These are phyloP conservation scores for Ectobius pallidus DNA, from an alignment of 2,888 invertebrate species.

Conservation along the genomic window DNA sequence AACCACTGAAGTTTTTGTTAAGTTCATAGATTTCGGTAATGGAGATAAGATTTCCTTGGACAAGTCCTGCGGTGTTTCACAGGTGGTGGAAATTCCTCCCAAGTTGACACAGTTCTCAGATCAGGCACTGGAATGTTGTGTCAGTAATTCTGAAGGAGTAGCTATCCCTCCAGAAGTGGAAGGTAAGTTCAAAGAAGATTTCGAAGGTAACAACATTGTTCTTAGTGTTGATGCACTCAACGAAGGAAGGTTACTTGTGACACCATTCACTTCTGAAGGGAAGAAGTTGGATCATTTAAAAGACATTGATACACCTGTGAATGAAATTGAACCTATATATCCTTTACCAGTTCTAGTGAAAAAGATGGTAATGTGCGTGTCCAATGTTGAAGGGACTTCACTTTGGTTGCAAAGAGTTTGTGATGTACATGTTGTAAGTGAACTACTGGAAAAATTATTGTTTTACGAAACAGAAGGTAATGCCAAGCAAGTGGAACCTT, in stretches of 20 bases:
- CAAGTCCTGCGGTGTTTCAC: conserved; percentile 48
- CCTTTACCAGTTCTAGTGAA: conserved; percentile 67
- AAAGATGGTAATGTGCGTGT: conserved; percentile 64
- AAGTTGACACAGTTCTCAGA: conserved; percentile 57
- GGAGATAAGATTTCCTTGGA: conserved; percentile 53
- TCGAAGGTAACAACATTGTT: too few relatives aligned
- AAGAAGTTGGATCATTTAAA: conserved; percentile 45
- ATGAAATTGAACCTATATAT: conserved; percentile 55
- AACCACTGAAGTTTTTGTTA: conserved; percentile 51
- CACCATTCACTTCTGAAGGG: conserved; percentile 62
- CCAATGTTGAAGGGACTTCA: conserved; percentile 64
- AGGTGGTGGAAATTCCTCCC: conserved; percentile 63
- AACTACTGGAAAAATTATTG: conserved; percentile 60
- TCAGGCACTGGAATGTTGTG: conserved; percentile 52
- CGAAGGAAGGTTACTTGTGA: conserved; percentile 72
- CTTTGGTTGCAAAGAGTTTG: conserved; percentile 66
- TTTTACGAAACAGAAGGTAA: conserved; percentile 58
- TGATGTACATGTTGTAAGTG: conserved; percentile 57
- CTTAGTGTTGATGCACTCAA: too few relatives aligned
- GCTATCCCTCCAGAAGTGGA: conserved; percentile 36
- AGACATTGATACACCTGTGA: conserved; percentile 55
- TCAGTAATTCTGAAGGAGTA: conserved; percentile 45
- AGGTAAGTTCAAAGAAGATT: conserved; percentile 37
- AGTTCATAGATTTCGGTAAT: conserved; percentile 58
- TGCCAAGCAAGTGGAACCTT: conserved; percentile 52